A percentile compares a stretch with the other conserved stretches of the same genome.
phyloP scores from a whole-genome alignment of 64 coral and sea anemone species.

The Catalaphyllia jardinei region DNA sequence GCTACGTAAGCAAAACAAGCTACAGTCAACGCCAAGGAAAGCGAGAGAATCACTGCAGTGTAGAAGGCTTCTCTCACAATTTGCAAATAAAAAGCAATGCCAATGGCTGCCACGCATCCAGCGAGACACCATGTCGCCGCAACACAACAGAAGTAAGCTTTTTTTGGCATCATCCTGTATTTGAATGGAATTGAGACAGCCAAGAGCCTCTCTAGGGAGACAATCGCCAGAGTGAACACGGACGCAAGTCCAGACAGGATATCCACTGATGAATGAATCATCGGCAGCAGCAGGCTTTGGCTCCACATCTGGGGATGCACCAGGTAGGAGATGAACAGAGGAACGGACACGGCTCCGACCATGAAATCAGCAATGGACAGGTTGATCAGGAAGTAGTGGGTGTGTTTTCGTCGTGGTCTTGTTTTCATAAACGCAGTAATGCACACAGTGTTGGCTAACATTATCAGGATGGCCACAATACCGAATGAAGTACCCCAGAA shows the following conservation, averaged over 20 bases:
- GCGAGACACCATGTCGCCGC: constrained; percentile 39
- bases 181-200: constrained; percentile 55
- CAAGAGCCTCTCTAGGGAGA: constrained; percentile 46
- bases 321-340: constrained; percentile 41
- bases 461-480: constrained; percentile 31
- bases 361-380: constrained; percentile 59
- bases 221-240: constrained; percentile 38
- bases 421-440: constrained; percentile 42
- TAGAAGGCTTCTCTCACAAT: constrained; percentile 35
- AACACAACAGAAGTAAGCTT: constrained; percentile 33
- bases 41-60: constrained; percentile 22
- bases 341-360: constrained; percentile 44
- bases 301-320: constrained; percentile 7
- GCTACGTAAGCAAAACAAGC: neutral
- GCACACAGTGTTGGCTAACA: constrained; percentile 39
- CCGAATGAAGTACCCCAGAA: constrained; percentile 45
- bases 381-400: constrained; percentile 59
- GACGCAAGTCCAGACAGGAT: constrained; percentile 61
- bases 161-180: constrained; percentile 11
- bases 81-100: constrained; percentile 18
- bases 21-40: constrained; percentile 22
- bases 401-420: constrained; percentile 44
- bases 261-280: constrained; percentile 22
- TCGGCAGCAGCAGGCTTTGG: neutral
- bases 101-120: neutral